Conservation (phyloP, 1,140 invertebrate genomes). For the Proctacanthus coquilletti region DNA sequence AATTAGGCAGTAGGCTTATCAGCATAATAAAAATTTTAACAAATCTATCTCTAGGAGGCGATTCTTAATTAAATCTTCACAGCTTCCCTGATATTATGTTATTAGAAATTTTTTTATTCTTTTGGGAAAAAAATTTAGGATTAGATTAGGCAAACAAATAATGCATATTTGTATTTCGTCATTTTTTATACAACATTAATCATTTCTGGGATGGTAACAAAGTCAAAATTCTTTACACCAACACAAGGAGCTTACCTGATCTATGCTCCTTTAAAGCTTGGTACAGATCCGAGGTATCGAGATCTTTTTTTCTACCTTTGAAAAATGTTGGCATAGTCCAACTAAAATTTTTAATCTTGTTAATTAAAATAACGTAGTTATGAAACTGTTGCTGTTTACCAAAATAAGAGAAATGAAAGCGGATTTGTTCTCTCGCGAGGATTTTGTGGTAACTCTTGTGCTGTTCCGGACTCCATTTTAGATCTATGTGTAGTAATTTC, state of each 20-base stretch:
- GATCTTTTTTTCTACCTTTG: slow-evolving; percentile 35
- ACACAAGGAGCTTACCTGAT: slow-evolving; percentile 25
- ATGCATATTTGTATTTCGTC: not conserved
- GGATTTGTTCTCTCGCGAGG: slow-evolving; percentile 24
- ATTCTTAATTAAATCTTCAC: slow-evolving; percentile 26
- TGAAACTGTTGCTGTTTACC: no score
- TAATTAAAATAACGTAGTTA: no score
- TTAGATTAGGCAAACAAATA: slow-evolving; percentile 1
- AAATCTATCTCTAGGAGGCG: no score
- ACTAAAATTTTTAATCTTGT: slow-evolving; percentile 16
- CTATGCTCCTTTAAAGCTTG: slow-evolving; percentile 39
- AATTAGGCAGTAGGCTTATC: no score
- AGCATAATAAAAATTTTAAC: no score
- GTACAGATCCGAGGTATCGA: slow-evolving; percentile 39
- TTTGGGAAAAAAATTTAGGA: slow-evolving; percentile 5
- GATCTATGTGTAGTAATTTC: no score
- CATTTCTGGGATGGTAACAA: no score
- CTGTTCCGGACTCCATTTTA: slow-evolving; percentile 24
- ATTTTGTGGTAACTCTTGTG: slow-evolving; percentile 23
- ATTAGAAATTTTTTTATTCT: slow-evolving; percentile 7
- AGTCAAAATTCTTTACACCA: no score
- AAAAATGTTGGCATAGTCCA: slow-evolving; percentile 36
- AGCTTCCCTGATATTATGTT: slow-evolving; percentile 24
- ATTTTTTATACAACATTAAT: not conserved
- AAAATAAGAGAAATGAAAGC: slow-evolving; percentile 23